Conservation (phyloP, 2,888 invertebrate species). For the Nowickia ferox region DNA sequence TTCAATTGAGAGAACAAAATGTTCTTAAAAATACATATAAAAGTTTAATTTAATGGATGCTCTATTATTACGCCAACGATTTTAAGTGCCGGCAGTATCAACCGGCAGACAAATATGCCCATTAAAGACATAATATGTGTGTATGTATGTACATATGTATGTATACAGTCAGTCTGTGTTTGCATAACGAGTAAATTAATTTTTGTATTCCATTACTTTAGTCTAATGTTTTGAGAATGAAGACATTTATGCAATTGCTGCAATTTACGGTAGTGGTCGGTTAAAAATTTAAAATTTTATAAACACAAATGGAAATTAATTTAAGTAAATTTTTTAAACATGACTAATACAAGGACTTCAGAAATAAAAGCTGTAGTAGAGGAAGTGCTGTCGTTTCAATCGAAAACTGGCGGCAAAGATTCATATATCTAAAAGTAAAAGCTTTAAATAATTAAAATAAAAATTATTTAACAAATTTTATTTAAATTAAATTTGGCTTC, state of each 20-base stretch:
- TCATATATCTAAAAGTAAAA: too few relatives aligned
- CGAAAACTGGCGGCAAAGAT: too few relatives aligned
- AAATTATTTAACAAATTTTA: too few relatives aligned
- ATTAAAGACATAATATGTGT: not conserved
- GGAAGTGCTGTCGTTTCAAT: too few relatives aligned
- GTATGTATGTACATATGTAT: not conserved
- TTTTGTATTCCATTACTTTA: not conserved
- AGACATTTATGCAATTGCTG: too few relatives aligned
- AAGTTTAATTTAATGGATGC: not conserved
- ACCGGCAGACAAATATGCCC: not conserved
- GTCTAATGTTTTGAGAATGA: not conserved
- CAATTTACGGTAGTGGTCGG: not conserved
- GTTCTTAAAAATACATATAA: too few relatives aligned
- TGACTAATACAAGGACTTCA: not conserved
- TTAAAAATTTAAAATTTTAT: not conserved
- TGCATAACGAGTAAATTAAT: too few relatives aligned
- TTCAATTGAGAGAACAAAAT: too few relatives aligned
- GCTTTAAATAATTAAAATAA: too few relatives aligned
- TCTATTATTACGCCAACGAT: not conserved
- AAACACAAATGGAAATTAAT: not conserved
- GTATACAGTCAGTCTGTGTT: too few relatives aligned
- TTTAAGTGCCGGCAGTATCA: not conserved
- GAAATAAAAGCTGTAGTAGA: too few relatives aligned
- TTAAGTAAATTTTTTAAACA: not conserved
- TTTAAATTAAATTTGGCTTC: too few relatives aligned